Conservation (phyloP, 2,888 invertebrate species). For the Ganaspis brasiliensis region DNA sequence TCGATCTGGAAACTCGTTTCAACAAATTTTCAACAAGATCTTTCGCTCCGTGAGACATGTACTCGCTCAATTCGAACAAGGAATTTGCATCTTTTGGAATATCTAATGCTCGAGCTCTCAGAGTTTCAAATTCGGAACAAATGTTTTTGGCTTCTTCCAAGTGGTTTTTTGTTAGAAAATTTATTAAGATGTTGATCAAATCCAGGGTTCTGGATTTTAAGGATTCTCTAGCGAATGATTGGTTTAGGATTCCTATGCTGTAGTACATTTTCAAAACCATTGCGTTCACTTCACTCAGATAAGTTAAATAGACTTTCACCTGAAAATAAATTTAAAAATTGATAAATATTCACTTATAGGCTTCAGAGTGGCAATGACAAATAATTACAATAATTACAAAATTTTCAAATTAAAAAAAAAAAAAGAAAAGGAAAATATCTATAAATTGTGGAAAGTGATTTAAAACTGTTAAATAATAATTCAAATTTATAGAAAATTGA, state of each 20-base stretch:
- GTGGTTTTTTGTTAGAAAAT: slow-evolving; percentile 68
- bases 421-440: too few species aligned
- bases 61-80: slow-evolving; percentile 82
- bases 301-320: slow-evolving; percentile 68
- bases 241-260: slow-evolving; percentile 69
- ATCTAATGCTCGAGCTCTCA: slow-evolving; percentile 80
- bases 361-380: too few species aligned
- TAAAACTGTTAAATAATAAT: too few species aligned
- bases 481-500: too few species aligned
- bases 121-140: slow-evolving; percentile 81
- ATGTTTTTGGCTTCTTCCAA: slow-evolving; percentile 70
- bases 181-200: slow-evolving; percentile 66
- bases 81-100: slow-evolving; percentile 82
- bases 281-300: slow-evolving; percentile 64
- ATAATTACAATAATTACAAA: neutral
- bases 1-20: slow-evolving; percentile 78
- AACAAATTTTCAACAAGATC: slow-evolving; percentile 80
- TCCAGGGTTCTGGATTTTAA: slow-evolving; percentile 65
- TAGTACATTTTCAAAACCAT: slow-evolving; percentile 71
- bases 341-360: too few species aligned
- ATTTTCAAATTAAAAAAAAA: too few species aligned
- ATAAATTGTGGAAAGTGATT: too few species aligned
- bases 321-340: slow-evolving; percentile 40
- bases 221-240: slow-evolving; percentile 65
- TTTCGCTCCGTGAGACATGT: slow-evolving; percentile 81